Conservation (phyloP, 2,888 invertebrate species). For the Exephanes ischioxanthus region DNA sequence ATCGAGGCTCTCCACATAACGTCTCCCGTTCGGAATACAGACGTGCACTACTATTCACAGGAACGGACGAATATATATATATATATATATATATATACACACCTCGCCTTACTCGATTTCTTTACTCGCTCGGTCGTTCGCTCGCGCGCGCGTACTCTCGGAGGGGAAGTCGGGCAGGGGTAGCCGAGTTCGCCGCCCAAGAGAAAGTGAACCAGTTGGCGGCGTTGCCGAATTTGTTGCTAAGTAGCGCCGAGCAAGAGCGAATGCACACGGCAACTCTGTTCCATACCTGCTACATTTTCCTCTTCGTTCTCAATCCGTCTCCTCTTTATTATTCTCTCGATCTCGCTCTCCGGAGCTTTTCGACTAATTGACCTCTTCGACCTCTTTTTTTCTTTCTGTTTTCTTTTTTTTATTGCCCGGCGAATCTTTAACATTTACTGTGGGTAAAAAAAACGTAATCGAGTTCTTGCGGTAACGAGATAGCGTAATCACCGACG, state of each 20-base stretch:
- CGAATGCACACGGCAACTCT: slow-evolving; percentile 68
- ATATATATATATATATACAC: neutral
- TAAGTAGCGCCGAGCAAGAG: slow-evolving; percentile 66
- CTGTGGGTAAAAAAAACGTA: slow-evolving; percentile 46
- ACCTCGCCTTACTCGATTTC: slow-evolving; percentile 30
- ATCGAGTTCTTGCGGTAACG: slow-evolving; percentile 1
- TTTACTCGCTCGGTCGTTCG: slow-evolving; percentile 33
- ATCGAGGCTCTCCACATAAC: neutral
- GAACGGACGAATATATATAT: neutral
- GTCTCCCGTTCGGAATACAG: neutral
- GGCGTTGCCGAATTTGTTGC: slow-evolving; percentile 81
- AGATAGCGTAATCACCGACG: neutral
- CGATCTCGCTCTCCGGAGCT: slow-evolving; percentile 35
- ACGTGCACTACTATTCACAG: neutral
- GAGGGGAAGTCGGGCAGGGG: slow-evolving; percentile 64
- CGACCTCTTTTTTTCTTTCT: slow-evolving; percentile 1
- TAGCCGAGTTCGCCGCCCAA: slow-evolving; percentile 77
- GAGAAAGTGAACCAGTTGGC: slow-evolving; percentile 84
- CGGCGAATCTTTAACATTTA: slow-evolving; percentile 40
- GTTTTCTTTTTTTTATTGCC: neutral
- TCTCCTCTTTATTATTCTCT: slow-evolving; percentile 55
- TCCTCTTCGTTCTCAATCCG: neutral
- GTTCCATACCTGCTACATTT: slow-evolving; percentile 48
- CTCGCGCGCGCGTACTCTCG: slow-evolving; percentile 36
- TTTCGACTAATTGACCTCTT: slow-evolving; percentile 61